Conservation (phyloP, 2,888 invertebrate genomes). For the Plutella xylostella region DNA sequence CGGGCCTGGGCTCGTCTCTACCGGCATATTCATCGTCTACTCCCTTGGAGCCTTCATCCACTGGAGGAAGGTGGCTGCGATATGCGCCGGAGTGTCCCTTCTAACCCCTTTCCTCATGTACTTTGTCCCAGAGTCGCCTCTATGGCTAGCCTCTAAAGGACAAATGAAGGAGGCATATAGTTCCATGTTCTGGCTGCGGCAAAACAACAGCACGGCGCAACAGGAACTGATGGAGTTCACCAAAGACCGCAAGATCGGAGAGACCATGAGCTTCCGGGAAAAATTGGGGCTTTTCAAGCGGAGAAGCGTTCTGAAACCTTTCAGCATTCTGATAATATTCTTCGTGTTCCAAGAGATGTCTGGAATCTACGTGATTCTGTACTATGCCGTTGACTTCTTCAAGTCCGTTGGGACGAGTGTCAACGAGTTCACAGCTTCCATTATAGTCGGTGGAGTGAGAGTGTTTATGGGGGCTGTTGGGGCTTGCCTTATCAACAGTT, state of each 20-base stretch:
- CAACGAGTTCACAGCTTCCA: conserved; percentile 76
- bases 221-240: conserved; percentile 73
- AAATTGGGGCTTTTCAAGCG: conserved; percentile 55
- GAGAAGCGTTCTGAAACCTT: conserved; percentile 75
- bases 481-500: conserved; percentile 74
- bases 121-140: conserved; percentile 77
- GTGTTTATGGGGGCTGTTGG: conserved; percentile 76
- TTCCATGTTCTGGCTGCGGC: conserved; percentile 74
- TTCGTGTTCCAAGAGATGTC: conserved; percentile 79
- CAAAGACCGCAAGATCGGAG: conserved; percentile 47
- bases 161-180: conserved; percentile 71
- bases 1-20: conserved; percentile 77
- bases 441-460: conserved; percentile 75
- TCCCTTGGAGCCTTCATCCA: conserved; percentile 74
- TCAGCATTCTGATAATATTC: conserved; percentile 73
- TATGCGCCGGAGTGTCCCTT: conserved; percentile 71
- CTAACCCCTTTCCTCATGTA: conserved; percentile 70
- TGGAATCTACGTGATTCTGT: conserved; percentile 79
- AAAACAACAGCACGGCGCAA: conserved; percentile 72
- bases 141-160: conserved; percentile 74
- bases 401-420: conserved; percentile 74
- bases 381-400: conserved; percentile 79
- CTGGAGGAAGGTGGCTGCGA: conserved; percentile 75
- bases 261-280: conserved; percentile 44
- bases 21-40: conserved; percentile 79